A percentile compares a stretch with the other conserved stretches of the same genome.
These are phyloP conservation scores for Cosmia trapezina DNA, from an alignment of 2,888 invertebrate genomes.

Conservation along the genomic window DNA sequence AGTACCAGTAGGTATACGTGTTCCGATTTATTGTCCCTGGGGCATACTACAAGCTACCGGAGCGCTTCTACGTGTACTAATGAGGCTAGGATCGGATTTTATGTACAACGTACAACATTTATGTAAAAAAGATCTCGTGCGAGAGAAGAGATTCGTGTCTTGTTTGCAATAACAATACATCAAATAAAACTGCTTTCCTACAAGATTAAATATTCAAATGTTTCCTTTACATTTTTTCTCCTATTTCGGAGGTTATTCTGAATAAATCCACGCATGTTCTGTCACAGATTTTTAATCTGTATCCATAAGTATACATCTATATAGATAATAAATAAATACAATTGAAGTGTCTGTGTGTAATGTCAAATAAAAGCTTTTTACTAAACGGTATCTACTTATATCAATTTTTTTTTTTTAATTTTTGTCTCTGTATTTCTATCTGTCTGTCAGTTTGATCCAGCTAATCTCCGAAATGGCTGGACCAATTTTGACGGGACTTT, in stretches of 20 bases:
- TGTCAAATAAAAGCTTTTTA: too few relatives aligned
- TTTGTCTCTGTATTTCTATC: too few relatives aligned
- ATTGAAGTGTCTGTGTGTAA: too few relatives aligned
- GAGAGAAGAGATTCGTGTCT: slow-evolving; percentile 12
- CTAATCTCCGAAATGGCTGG: too few relatives aligned
- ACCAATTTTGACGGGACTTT: too few relatives aligned
- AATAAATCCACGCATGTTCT: too few relatives aligned
- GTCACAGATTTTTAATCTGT: too few relatives aligned
- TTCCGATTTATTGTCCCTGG: slow-evolving; percentile 34
- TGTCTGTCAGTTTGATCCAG: too few relatives aligned
- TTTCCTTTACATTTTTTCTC: neutral
- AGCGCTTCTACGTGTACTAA: slow-evolving; percentile 31
- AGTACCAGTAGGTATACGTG: slow-evolving; percentile 39
- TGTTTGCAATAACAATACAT: neutral
- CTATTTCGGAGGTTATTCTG: neutral
- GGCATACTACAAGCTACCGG: slow-evolving; percentile 16
- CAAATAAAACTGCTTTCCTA: slow-evolving; percentile 3
- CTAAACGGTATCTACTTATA: too few relatives aligned
- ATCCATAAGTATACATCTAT: too few relatives aligned
- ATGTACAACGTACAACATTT: slow-evolving; percentile 3
- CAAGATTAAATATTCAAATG: slow-evolving; percentile 10
- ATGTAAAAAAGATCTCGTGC: slow-evolving; percentile 36
- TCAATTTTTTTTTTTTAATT: too few relatives aligned
- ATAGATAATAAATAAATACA: too few relatives aligned
- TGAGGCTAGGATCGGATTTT: slow-evolving; percentile 31